Percentiles rank a stretch among this genome's conserved stretches.
These are phyloP conservation scores for Leptopilina myrica DNA, from an alignment of 2,888 invertebrate species.

Conservation along the genomic window DNA sequence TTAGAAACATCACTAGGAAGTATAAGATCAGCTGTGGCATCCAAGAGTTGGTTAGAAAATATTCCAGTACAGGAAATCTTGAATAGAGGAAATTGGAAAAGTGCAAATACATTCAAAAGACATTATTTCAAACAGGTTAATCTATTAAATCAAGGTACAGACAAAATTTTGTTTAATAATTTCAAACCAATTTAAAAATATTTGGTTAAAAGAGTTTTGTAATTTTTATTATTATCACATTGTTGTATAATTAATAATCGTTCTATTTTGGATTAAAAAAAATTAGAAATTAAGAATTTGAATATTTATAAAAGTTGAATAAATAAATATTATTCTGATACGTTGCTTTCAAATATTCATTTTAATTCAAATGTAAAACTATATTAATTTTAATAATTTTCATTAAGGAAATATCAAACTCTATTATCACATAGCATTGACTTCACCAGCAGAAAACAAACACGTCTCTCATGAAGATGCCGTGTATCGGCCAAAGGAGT, in stretches of 20 bases:
- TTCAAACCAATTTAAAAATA: conserved; percentile 22
- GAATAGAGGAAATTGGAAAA: conserved; percentile 53
- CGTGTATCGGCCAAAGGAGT: conserved; percentile 45
- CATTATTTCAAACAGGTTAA: conserved; percentile 50
- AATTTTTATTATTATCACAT: not conserved
- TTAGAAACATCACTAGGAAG: conserved; percentile 53
- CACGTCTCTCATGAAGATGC: conserved; percentile 44
- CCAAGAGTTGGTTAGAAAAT: conserved; percentile 52
- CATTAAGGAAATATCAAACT: not conserved
- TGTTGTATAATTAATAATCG: no score
- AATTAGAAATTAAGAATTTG: no score
- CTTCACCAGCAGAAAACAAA: conserved; percentile 46
- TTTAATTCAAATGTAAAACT: no score
- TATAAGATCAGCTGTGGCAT: conserved; percentile 56
- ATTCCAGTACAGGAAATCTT: conserved; percentile 51
- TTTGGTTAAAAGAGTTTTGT: not conserved
- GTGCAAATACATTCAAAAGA: conserved; percentile 51
- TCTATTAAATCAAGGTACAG: not conserved
- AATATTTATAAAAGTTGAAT: no score
- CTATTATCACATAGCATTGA: conserved; percentile 46
- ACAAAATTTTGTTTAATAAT: conserved; percentile 20
- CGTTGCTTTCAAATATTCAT: no score
- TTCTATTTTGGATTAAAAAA: no score
- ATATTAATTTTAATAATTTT: not conserved
- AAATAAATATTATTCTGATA: no score